Base-by-base conservation (phyloP, 1,140 invertebrate genomes). In the Lordiphosa collinella region DNA sequence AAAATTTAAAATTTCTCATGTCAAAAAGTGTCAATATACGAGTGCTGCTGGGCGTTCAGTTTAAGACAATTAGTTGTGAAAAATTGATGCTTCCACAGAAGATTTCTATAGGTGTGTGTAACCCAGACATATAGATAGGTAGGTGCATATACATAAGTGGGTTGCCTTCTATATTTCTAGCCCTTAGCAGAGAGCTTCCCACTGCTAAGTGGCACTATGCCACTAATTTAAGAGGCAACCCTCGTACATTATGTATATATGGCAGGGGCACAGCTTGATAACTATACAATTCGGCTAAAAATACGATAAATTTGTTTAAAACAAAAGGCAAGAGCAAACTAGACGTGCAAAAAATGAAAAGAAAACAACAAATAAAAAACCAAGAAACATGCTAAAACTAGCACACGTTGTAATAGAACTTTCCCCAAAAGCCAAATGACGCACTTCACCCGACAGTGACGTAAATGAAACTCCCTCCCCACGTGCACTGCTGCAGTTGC, bases 1-100 rank as follows among this genome's bases (percentile, higher is more conserved):
- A 65, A 49, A 64, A 64, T n/a, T n/a, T n/a, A n/a, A 71, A 64
- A 65, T 51, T 66, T 69, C 11, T 16, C 25, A 41, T 78, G 78
- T 84, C 78, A 84, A 73, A 84, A 65, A 22, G 48, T 84, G 78
- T 84, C 78, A 84, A 84, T 84, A 78, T 54, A 49, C 41, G 40
- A 56, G 52, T 22, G 4, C 18, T 5, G 14, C 1, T 2, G 4
- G 3, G 18, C 18, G 18, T 22, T 22, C 18, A 22, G 18, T 22
- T 22, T 63, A 50, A 57, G 61, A 80, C 75, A 80, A 80, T 61
- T 44, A 56, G 51, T 41, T 67, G 48, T 64, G 71, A 73, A 73
- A 73, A 65, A 72, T 73, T 43, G 74, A 40, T 44, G 40, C 31
- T 55, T 69, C 34, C 29, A n/a, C 22, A 7, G 37, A 25, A 12